Base-by-base conservation (phyloP, 2,797 vertebrate species). In the Acipenser transmontanus region DNA sequence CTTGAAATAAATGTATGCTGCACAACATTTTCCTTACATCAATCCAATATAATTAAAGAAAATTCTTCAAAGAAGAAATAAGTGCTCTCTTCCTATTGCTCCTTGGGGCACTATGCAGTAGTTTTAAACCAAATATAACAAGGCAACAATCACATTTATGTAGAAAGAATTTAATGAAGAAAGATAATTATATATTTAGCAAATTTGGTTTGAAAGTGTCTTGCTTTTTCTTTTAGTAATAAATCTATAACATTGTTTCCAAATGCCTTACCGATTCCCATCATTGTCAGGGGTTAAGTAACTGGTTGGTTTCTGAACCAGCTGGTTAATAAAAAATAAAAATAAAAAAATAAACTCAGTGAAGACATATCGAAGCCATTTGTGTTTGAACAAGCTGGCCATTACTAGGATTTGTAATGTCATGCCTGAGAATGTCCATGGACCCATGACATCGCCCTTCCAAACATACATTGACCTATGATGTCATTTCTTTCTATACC, bases 1-100 rank as follows among this genome's bases (percentile, higher is more conserved):
- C 2, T 34, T 72, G 70, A 9, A 54, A 54, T 54, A 54, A 54
- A 54, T 54, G 8, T 54, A 54, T 54, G 2, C n/a, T 9, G 52
- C 52, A 54, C 52, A 8, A 9, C 8, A 54, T 54, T 54, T 54
- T 54, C 52, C n/a, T 54, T 54, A 54, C 52, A 54, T 54, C 52
- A 54, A 54, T 54, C n/a, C 52, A 54, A n/a, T n/a, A 54, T 54
- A 54, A 54, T 54, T 54, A 54, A 54, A 54, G 52, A 9, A 54
- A 54, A 54, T 9, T n/a, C 52, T 9, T 54, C 52, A 54, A 9
- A 6, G n/a, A 9, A n/a, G 8, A 34, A 34, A 34, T 9, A 54
- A 9, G 52, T 54, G 7, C 1, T 54, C 52, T 54, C n/a, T 54
- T n/a, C 7, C n/a, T 54, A 54, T 54, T 9, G 52, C 52, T 54